Conservation (phyloP, 2,888 invertebrate genomes). For the Anodontia alba region DNA sequence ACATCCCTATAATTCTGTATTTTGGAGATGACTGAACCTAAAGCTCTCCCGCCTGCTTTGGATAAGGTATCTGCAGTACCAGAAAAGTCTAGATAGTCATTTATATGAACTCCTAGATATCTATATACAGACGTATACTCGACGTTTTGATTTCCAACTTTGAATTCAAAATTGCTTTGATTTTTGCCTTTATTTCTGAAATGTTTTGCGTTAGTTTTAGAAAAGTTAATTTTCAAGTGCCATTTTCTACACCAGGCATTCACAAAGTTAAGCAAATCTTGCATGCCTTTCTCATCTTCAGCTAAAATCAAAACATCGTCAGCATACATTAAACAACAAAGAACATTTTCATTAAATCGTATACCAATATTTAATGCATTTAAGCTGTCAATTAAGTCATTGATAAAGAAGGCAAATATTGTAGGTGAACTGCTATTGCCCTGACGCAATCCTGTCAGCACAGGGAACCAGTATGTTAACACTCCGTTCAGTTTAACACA, state of each 20-base stretch:
- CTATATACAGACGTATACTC: background rate
- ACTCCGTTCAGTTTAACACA: slow-evolving; percentile 11
- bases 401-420: slow-evolving; percentile 29
- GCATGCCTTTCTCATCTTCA: slow-evolving; percentile 15
- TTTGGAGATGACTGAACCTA: slow-evolving; percentile 22
- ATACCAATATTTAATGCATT: too few relatives aligned
- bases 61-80: too few relatives aligned
- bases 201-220: too few relatives aligned
- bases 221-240: too few relatives aligned
- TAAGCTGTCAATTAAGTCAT: slow-evolving; percentile 26
- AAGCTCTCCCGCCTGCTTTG: too few relatives aligned
- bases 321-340: slow-evolving; percentile 23
- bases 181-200: too few relatives aligned
- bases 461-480: slow-evolving; percentile 9
- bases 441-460: slow-evolving; percentile 22
- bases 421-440: background rate
- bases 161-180: too few relatives aligned
- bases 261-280: background rate
- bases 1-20: slow-evolving; percentile 6
- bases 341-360: too few relatives aligned
- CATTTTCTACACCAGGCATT: slow-evolving; percentile 26
- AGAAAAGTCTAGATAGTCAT: background rate
- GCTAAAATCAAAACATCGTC: slow-evolving; percentile 17
- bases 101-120: slow-evolving; percentile 22
- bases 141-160: too few relatives aligned